A percentile compares a stretch with the other conserved stretches of the same genome.
Evolutionary conservation across 2,113 vertebrate genomes (phyloP).

Genomic region (Limanda limanda): DNA sequence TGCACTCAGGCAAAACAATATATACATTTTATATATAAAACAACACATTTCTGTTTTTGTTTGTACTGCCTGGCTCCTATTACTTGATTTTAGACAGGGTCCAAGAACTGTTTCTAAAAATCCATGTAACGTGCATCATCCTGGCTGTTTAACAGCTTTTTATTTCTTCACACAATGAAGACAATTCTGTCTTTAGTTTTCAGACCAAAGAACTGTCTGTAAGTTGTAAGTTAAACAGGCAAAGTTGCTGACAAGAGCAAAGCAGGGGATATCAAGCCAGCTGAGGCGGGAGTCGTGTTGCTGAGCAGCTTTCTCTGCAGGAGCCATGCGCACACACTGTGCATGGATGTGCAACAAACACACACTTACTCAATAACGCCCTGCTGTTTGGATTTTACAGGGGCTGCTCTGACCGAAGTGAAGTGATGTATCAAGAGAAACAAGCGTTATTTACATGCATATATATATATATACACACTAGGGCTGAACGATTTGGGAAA

Average conservation of each 20-base stretch:
- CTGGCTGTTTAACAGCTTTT: neutral
- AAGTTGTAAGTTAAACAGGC: slow-evolving; percentile 18
- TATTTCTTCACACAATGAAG: neutral
- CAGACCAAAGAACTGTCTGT: neutral
- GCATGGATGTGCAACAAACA: slow-evolving; percentile 3
- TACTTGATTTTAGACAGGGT: neutral
- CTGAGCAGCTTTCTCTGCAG: slow-evolving; percentile 40
- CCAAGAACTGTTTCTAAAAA: neutral
- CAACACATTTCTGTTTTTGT: neutral
- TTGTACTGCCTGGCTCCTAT: neutral
- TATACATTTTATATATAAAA: neutral
- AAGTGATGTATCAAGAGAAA: too few species aligned
- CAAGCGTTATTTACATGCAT: too few species aligned
- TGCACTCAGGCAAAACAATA: too few species aligned
- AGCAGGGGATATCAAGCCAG: slow-evolving; percentile 23
- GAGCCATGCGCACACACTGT: slow-evolving; percentile 30
- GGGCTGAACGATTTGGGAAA: too few species aligned
- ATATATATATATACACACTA: too few species aligned
- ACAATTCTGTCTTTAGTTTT: neutral
- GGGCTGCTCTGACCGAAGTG: too few species aligned
- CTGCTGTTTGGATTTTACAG: too few species aligned
- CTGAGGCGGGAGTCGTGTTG: slow-evolving; percentile 26
- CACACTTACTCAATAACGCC: neutral
- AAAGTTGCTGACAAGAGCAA: slow-evolving; percentile 18
- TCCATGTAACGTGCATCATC: neutral